Conservation (phyloP, 64 coral and sea anemone species). For the Montipora efflorescens region DNA sequence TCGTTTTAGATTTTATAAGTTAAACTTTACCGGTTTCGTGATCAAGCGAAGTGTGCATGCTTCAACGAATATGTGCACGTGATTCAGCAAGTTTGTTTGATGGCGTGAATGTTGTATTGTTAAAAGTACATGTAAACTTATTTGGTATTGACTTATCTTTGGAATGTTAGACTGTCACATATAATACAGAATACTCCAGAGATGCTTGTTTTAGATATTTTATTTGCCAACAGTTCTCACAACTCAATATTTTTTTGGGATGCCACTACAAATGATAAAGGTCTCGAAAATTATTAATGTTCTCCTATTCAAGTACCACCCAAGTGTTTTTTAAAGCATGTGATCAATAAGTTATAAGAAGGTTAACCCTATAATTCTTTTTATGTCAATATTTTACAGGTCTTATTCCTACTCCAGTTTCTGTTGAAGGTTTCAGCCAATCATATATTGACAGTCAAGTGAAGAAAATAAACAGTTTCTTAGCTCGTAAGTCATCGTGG, state of each 20-base stretch:
- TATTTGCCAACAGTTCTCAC: neutral
- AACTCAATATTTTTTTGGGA: too few species aligned
- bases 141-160: constrained; percentile 3
- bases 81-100: constrained; percentile 32
- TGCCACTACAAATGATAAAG: too few species aligned
- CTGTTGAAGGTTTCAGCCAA: neutral
- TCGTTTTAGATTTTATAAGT: neutral
- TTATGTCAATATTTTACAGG: neutral
- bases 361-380: neutral
- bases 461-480: neutral
- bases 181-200: neutral
- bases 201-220: neutral
- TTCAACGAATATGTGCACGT: neutral
- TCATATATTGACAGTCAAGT: neutral
- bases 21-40: neutral
- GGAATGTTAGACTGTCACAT: constrained; percentile 6
- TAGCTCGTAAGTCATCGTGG: constrained; percentile 4
- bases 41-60: neutral
- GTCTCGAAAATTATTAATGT: too few species aligned
- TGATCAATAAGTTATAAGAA: neutral
- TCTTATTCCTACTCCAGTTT: neutral
- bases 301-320: too few species aligned
- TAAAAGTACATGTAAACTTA: constrained; percentile 8
- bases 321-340: neutral
- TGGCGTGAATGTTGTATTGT: neutral